Evolutionary conservation across 1,140 invertebrate genomes (phyloP), one percentile per base, ranked within the genome.

Genomic region (Odontomachus brunneus): DNA sequence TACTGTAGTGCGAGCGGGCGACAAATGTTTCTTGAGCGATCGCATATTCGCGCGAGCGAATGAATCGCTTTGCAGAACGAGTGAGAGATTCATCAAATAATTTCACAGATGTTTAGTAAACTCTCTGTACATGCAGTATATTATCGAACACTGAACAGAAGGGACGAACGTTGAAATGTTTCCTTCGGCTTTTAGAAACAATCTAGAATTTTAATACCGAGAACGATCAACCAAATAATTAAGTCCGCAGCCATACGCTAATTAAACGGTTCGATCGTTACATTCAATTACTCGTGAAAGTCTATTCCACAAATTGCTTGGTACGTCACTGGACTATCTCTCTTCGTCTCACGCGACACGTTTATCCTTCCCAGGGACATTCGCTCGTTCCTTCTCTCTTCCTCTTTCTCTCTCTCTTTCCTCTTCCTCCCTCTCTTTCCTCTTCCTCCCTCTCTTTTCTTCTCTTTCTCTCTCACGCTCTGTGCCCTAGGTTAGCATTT

Each of bases 311-410:
- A 29, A 38, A 67, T 53, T 49, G 14, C 71, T 86, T 62, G 78
- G 17, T 72, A 76, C 84, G 59, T 49, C 51, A 76, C 78, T 72
- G 80, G n/a, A 22, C 67, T 38, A 72, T 78, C 85, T 71, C 53
- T 86, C 82, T 59, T 82, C 22, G 51, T 76, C 53, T 29, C 24
- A 44, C 12, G 65, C 73, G 59, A 76, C 85, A 76, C 82, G 29
- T 17, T 67, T 62, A 85, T 86, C 80, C 85, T 83, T 57, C 55
- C 57, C 65, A 38, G 71, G 73, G 38, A 49, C 71, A 75, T 59
- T 44, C 51, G 44, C 80, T 26, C 51, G 33, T 48, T 65, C 26
- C 26, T 63, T 55, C 19, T 24, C 53, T 63, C 51, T 22, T 15
- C 55, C 51, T 75, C n/a, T 62, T 48, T 53, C 24, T 38, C 33